phyloP scores from a whole-genome alignment of 2,888 invertebrate species.

The Ormyrus rosae region DNA sequence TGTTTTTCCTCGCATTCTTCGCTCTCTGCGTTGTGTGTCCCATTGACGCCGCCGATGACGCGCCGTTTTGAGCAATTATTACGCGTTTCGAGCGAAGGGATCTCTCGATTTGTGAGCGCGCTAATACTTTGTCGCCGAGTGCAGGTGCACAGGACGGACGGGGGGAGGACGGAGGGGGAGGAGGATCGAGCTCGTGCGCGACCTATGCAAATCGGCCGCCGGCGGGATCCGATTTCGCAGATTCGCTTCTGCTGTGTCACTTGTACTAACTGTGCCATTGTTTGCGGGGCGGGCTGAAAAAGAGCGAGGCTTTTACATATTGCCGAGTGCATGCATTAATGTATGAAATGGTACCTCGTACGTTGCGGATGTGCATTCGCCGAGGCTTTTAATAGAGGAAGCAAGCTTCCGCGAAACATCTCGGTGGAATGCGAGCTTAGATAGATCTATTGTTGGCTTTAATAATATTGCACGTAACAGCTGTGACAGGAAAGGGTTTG shows the following conservation, averaged over 20 bases:
- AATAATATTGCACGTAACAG: no score
- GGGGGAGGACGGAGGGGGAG: not conserved
- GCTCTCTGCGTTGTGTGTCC: no score
- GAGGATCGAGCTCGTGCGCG: conserved; percentile 64
- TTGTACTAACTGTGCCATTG: conserved; percentile 49
- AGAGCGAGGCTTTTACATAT: conserved; percentile 32
- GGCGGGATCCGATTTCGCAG: conserved; percentile 40
- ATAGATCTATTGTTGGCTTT: not conserved
- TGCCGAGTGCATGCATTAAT: conserved; percentile 49
- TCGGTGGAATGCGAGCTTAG: conserved; percentile 24
- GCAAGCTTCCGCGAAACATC: not conserved
- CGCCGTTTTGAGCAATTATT: conserved; percentile 57
- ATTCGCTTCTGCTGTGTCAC: conserved; percentile 44
- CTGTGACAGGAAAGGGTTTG: no score
- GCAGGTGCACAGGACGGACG: not conserved
- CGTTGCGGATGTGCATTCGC: conserved; percentile 8
- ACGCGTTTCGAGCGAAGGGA: conserved; percentile 56
- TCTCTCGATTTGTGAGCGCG: conserved; percentile 66
- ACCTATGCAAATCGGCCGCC: conserved; percentile 65
- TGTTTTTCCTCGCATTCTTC: no score
- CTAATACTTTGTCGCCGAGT: conserved; percentile 29
- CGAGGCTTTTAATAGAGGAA: conserved; percentile 23
- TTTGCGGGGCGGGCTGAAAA: conserved; percentile 45
- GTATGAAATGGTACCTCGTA: conserved; percentile 36
- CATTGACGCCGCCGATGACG: conserved; percentile 9